Base-by-base conservation (phyloP, 1,140 invertebrate genomes). In the Drosophila hydei region DNA sequence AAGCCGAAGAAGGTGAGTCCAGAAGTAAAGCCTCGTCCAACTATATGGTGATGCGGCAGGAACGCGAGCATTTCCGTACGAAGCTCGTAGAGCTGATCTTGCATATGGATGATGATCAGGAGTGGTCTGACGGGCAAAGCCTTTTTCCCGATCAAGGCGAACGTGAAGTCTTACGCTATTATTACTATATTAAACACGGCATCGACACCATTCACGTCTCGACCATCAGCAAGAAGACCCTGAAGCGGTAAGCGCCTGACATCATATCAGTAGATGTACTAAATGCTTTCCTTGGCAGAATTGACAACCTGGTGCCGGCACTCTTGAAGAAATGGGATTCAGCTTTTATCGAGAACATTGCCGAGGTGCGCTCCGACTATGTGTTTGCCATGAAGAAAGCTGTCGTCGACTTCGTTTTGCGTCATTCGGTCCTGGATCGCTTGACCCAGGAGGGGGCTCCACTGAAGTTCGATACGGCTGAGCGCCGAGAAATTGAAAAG, bases 121-220 rank as follows among this genome's bases (percentile, higher is more conserved):
- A 90, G 6, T 96, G 55, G 0, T 81, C 89, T 19, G 40, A 69
- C 2, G 60, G 38, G 3, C 9, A 61, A 0, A 77, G 92, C 48
- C 54, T 74, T 2, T 92, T 94, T 77, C 93, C 94, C 27, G 93
- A 93, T 14, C 92, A 93, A 7, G 92, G 94, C 27, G 95, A 97
- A 76, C 94, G 94, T 59, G 94, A 96, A 80, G 91, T 96, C 72
- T 90, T 97, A 75, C 93, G 96, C 72, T 98, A 98, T 92, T 97
- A 97, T 90, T 97, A 97, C 92, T 98, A 98, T 79, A 94, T 98
- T 54, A 95, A 95, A 81, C 95, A 97, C 92, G 97, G 97, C 0
- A 95, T 98, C 30, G 96, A 97, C 87, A 97, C 97, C 36, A 94
- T 95, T 56, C 95, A 97, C 90, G 96, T 98, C 1, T 95, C 96